Conservation (phyloP, 2,797 vertebrate species). For the Eupleurogrammus muticus region DNA sequence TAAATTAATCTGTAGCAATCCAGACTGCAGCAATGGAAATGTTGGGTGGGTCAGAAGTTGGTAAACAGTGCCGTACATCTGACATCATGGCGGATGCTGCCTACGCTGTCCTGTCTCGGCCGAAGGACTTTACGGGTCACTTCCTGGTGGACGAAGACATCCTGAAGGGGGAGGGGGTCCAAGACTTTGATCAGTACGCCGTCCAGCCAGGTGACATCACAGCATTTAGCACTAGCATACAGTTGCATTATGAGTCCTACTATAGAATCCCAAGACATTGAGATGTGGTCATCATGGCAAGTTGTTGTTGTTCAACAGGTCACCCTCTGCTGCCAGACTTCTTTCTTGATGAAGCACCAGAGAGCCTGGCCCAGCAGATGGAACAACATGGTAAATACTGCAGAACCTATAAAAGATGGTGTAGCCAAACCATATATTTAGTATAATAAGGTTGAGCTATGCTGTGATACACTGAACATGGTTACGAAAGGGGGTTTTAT, state of each 20-base stretch:
- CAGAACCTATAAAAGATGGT: background rate
- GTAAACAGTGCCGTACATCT: conserved; percentile 90
- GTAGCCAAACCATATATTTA: no score
- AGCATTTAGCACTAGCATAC: background rate
- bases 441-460: no score
- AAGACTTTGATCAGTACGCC: conserved; percentile 91
- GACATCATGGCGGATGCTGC: conserved; percentile 97
- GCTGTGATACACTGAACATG: no score
- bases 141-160: conserved; percentile 94
- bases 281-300: background rate
- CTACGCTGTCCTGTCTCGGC: conserved; percentile 89
- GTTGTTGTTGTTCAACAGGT: conserved; percentile 82
- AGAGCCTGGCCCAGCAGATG: conserved; percentile 73
- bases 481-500: no score
- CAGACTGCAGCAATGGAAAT: conserved; percentile 95
- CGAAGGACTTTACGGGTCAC: conserved; percentile 90
- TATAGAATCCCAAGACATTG: no score
- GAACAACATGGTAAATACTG: conserved; percentile 82
- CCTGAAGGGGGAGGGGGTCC: conserved; percentile 88
- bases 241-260: background rate
- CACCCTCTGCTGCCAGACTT: conserved; percentile 94
- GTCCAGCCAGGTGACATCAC: conserved; percentile 86
- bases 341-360: conserved; percentile 90
- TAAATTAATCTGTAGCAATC: conserved; percentile 68
- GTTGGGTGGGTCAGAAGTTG: conserved; percentile 89